Evolutionary conservation across 2,113 vertebrate species (phyloP).

Genomic region (Noturus placidus): DNA sequence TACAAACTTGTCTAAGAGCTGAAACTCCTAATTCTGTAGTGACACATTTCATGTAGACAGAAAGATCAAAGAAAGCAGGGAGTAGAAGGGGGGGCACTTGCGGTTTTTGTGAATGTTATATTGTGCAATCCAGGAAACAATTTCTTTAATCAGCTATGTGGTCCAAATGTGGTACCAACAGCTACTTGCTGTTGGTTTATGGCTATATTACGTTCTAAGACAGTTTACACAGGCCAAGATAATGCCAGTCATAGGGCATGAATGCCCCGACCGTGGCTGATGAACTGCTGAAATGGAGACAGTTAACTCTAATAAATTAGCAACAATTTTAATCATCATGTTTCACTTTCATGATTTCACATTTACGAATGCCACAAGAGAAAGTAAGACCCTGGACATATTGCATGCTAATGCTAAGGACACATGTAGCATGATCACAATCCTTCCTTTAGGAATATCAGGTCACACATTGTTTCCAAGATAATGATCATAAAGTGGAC

Average conservation of each 20-base stretch:
- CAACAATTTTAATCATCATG: neutral
- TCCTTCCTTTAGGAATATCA: neutral
- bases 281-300: neutral
- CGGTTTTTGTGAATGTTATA: neutral
- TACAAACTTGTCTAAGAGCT: conserved; percentile 1
- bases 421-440: neutral
- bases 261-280: neutral
- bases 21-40: neutral
- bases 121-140: conserved; percentile 6
- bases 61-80: neutral
- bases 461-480: neutral
- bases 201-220: neutral
- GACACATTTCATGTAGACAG: neutral
- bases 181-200: neutral
- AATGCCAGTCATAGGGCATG: neutral
- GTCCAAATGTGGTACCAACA: neutral
- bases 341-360: neutral
- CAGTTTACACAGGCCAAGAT: conserved; percentile 7
- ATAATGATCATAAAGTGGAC: neutral
- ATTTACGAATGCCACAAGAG: neutral
- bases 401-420: neutral
- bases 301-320: neutral
- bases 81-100: neutral
- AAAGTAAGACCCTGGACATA: neutral
- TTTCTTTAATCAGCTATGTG: neutral